Conservation (phyloP, 2,888 invertebrate genomes). For the Flexamia atlantica region DNA sequence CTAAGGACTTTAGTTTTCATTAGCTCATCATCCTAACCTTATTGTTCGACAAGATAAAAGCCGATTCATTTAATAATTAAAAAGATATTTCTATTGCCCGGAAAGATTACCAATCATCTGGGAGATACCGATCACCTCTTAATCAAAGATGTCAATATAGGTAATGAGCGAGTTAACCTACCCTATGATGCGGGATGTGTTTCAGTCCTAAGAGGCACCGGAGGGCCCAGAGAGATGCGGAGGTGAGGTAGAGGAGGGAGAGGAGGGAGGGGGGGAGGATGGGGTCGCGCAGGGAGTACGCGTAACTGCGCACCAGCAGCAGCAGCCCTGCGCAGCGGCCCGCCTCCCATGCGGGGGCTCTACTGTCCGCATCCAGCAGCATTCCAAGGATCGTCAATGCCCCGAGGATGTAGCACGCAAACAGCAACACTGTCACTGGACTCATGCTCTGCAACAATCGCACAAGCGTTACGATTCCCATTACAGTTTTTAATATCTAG, state of each 20-base stretch:
- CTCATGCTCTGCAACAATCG: conserved; percentile 78
- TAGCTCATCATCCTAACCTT: too few relatives aligned
- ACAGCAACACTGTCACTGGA: conserved; percentile 78
- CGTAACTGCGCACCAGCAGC: conserved; percentile 72
- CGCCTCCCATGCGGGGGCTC: conserved; percentile 81
- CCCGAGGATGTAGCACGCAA: conserved; percentile 81
- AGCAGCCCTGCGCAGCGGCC: conserved; percentile 82
- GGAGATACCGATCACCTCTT: not conserved
- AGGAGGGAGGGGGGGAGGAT: conserved; percentile 74
- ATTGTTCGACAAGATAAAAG: too few relatives aligned
- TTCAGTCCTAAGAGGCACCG: conserved; percentile 79
- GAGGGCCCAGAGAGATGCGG: conserved; percentile 82
- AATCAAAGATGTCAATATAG: not conserved
- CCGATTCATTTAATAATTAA: too few relatives aligned
- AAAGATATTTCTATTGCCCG: too few relatives aligned
- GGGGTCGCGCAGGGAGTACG: conserved; percentile 72
- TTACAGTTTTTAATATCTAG: too few relatives aligned
- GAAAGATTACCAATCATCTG: too few relatives aligned
- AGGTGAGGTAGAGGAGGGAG: conserved; percentile 79
- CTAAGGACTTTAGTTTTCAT: too few relatives aligned
- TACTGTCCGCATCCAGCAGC: conserved; percentile 82
- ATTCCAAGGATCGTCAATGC: conserved; percentile 84
- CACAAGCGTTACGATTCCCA: too few relatives aligned
- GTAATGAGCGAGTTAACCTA: too few relatives aligned
- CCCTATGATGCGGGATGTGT: conserved; percentile 55